Evolutionary conservation across 2,113 vertebrate species (phyloP).

Genomic region (Callospermophilus lateralis): DNA sequence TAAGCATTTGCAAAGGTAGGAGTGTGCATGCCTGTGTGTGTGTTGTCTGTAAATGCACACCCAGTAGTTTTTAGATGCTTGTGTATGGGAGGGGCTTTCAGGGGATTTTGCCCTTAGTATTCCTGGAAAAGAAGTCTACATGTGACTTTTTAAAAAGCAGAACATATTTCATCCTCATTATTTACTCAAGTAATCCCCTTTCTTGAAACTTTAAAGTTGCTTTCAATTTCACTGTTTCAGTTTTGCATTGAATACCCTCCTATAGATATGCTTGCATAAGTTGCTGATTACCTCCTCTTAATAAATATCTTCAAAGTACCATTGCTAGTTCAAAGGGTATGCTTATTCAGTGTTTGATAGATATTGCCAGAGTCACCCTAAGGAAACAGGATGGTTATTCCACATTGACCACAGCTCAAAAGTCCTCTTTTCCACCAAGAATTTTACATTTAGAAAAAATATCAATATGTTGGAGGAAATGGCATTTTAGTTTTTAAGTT

Average conservation of each 20-base stretch:
- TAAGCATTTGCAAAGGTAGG: not conserved
- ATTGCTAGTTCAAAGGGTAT: slow-evolving; percentile 32
- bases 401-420: not conserved
- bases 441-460: not conserved
- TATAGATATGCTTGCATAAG: not conserved
- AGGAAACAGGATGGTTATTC: not conserved
- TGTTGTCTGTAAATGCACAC: not conserved
- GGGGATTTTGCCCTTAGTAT: not conserved
- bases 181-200: slow-evolving; percentile 25
- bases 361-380: not conserved
- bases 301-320: slow-evolving; percentile 33
- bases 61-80: not conserved
- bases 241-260: not conserved
- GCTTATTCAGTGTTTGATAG: slow-evolving; percentile 31
- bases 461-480: not conserved
- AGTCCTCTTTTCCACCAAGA: not conserved
- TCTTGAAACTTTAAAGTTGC: not conserved
- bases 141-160: slow-evolving; percentile 12
- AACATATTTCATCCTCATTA: slow-evolving; percentile 1
- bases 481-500: slow-evolving; percentile 31
- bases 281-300: not conserved
- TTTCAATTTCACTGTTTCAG: slow-evolving; percentile 3
- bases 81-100: not conserved
- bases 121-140: not conserved
- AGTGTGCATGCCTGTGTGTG: not conserved